Conservation (phyloP, 2,888 invertebrate genomes). For the Agrotis segetum region DNA sequence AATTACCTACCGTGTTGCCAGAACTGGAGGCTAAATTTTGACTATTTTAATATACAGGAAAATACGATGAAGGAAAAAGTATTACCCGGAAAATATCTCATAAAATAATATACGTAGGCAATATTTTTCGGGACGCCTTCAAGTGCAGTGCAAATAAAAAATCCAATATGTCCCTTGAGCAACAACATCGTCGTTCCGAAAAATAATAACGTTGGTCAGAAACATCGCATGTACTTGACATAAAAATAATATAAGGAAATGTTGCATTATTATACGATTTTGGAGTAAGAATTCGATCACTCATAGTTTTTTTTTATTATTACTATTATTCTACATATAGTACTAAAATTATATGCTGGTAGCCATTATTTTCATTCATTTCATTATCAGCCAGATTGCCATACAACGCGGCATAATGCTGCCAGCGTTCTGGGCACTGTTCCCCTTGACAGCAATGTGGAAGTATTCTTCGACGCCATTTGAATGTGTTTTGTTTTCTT, state of each 20-base stretch:
- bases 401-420: too few species aligned
- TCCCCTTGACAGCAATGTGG: too few species aligned
- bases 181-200: constrained; percentile 28
- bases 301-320: too few species aligned
- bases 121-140: constrained; percentile 16
- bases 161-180: constrained; percentile 17
- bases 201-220: constrained; percentile 36
- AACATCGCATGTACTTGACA: constrained; percentile 11
- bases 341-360: too few species aligned
- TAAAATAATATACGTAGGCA: constrained; percentile 14
- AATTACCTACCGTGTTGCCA: constrained; percentile 6
- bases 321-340: too few species aligned
- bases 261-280: neutral
- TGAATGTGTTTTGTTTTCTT: too few species aligned
- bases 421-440: too few species aligned
- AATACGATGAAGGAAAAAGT: neutral
- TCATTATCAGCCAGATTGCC: too few species aligned
- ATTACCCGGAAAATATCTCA: neutral
- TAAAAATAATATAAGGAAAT: constrained; percentile 11
- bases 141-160: constrained; percentile 41
- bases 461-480: too few species aligned
- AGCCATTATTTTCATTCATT: too few species aligned
- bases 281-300: neutral
- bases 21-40: neutral
- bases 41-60: neutral